phyloP scores from a whole-genome alignment of 2,888 invertebrate genomes.

The Meloe dianella region DNA sequence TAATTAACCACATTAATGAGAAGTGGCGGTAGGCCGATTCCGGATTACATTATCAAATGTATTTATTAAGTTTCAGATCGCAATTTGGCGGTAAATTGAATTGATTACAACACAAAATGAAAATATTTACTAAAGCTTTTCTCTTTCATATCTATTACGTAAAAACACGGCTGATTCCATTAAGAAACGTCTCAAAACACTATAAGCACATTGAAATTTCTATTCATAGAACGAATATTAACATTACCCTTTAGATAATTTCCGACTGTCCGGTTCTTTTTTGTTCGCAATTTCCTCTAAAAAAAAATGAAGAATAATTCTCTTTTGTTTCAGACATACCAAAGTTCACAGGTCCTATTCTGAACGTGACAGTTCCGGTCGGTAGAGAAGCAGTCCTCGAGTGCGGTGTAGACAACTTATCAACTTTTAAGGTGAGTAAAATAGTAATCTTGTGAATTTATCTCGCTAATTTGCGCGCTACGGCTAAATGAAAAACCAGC shows the following conservation, averaged over 20 bases:
- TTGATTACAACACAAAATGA: background rate
- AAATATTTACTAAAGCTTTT: no score
- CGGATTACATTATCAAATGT: background rate
- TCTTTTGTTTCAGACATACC: conserved; percentile 70
- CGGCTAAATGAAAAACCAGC: conserved; percentile 33
- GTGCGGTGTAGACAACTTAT: conserved; percentile 82
- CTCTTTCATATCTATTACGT: background rate
- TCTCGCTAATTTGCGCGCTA: conserved; percentile 35
- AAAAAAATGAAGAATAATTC: background rate
- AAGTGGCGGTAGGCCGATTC: background rate
- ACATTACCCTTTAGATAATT: background rate
- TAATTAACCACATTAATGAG: background rate
- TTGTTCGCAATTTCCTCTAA: background rate
- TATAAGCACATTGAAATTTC: background rate
- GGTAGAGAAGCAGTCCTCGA: conserved; percentile 82
- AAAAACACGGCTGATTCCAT: background rate
- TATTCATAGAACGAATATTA: background rate
- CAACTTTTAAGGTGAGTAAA: conserved; percentile 75
- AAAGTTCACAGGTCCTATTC: conserved; percentile 80
- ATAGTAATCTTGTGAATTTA: conserved; percentile 35
- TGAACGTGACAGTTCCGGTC: conserved; percentile 82
- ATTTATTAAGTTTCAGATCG: background rate
- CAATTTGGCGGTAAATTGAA: background rate
- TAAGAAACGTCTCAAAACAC: background rate
- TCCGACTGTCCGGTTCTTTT: conserved; percentile 10